A percentile compares a stretch with the other conserved stretches of the same genome.
Conservation (phyloP, 1,140 invertebrate species). For the Bombus vancouverensis region DNA sequence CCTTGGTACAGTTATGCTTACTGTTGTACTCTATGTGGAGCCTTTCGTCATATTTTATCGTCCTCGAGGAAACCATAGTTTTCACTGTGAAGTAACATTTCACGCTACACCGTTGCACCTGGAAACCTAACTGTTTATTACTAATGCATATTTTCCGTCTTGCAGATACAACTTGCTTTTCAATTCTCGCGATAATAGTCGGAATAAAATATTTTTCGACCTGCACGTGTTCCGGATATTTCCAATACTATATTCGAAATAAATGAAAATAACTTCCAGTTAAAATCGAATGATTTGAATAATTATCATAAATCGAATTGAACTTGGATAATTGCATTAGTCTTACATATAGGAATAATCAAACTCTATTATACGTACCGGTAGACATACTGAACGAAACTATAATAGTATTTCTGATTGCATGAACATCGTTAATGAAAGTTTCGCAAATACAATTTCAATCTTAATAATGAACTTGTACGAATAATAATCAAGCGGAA, state of each 20-base stretch:
- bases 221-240: not conserved
- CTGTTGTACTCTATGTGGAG: not conserved
- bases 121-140: not conserved
- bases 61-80: not conserved
- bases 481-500: not conserved
- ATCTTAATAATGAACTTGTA: not conserved
- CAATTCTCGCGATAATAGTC: not conserved
- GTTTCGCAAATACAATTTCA: not conserved
- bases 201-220: not conserved
- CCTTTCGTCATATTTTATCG: not conserved
- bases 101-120: no score
- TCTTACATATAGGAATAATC: no score
- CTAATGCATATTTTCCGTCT: not conserved
- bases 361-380: no score
- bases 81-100: not conserved
- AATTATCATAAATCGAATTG: not conserved
- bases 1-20: slow-evolving; percentile 14
- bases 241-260: no score
- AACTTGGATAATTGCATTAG: no score
- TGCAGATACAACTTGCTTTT: not conserved
- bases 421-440: not conserved
- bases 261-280: not conserved
- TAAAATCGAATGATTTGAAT: no score
- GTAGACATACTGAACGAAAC: not conserved
- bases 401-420: not conserved